These are phyloP conservation scores for Phalacrocorax carbo DNA, from an alignment of 2,113 vertebrate genomes.

Conservation along the genomic window DNA sequence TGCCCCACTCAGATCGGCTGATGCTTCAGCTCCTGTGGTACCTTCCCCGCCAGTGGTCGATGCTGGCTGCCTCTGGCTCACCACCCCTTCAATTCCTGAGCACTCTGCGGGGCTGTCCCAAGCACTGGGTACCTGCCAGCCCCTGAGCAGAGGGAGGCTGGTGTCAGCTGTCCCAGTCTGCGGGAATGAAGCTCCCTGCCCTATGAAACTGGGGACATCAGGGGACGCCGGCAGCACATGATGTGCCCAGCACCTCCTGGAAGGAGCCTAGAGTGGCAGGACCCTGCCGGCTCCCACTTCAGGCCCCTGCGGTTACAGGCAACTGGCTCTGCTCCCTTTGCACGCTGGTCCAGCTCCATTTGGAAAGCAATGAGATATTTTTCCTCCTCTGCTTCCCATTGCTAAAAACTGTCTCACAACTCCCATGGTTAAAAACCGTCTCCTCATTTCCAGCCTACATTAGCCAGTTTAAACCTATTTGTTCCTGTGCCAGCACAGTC, in stretches of 20 bases:
- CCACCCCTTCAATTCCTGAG: background rate
- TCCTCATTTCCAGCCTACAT: conserved; percentile 37
- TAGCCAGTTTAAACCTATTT: conserved; percentile 45
- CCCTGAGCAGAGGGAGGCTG: background rate
- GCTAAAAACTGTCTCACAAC: background rate
- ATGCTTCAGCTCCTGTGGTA: background rate
- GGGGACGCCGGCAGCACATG: rapidly evolving
- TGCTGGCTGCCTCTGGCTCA: background rate
- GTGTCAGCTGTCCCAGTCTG: background rate
- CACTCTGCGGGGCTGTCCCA: background rate
- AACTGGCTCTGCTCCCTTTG: background rate
- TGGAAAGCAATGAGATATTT: background rate
- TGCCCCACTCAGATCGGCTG: background rate
- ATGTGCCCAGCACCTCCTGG: background rate
- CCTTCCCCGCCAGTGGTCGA: background rate
- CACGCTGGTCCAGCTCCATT: background rate
- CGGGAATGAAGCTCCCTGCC: background rate
- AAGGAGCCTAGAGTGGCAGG: background rate
- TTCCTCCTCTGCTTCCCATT: background rate
- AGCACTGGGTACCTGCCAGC: background rate
- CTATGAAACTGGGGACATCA: background rate
- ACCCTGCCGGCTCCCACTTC: background rate
- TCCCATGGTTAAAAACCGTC: conserved; percentile 9
- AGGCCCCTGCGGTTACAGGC: background rate
- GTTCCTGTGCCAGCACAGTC: conserved; percentile 17